Base-by-base conservation (phyloP, 1,140 invertebrate genomes). In the Bombus superbus region DNA sequence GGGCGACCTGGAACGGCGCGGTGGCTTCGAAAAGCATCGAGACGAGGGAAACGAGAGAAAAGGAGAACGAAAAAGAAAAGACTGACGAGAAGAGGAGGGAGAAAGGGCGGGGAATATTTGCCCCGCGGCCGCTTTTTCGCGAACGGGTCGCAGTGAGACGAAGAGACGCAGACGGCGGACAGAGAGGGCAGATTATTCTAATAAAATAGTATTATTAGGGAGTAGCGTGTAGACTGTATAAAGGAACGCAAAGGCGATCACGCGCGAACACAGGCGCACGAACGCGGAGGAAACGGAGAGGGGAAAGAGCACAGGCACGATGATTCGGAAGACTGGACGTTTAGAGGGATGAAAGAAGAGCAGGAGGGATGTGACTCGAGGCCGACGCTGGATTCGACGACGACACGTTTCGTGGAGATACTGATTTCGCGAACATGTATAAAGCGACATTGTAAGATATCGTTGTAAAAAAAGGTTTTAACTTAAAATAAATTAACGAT, bases 401-500 rank as follows among this genome's bases (percentile, higher is more conserved):
- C 62, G 77, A 32, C 35, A 71, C 73, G 84, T 77, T 73, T 40
- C 79, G 85, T 86, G 90, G 85, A 91, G 91, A 82, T 72, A 82
- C 86, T 83, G 57, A 81, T 87, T 83, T 80, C 83, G 86, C 44
- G 59, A 44, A 64, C 57, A 92, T 94, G 93, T 95, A 94, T 92
- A 95, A 94, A 95, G 91, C 93, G 93, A 93, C 86, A 91, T 94
- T 95, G 95, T 95, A 95, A 94, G 91, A 95, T 95, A 95, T 93
- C 92, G 94, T 95, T 95, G 95, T 95, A 95, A 94, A 95, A 93
- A 95, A 94, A 93, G 89, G 92, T 95, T 95, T 95, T 95, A 95
- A 95, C 92, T 95, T 95, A 95, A 95, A 95, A 95, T 95, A 95
- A 95, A 95, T 95, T 95, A 95, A 95, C 93, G 92, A 95, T 94